Evolutionary conservation across 2,113 vertebrate species (phyloP).

Genomic region (Pomatostomus ruficeps): DNA sequence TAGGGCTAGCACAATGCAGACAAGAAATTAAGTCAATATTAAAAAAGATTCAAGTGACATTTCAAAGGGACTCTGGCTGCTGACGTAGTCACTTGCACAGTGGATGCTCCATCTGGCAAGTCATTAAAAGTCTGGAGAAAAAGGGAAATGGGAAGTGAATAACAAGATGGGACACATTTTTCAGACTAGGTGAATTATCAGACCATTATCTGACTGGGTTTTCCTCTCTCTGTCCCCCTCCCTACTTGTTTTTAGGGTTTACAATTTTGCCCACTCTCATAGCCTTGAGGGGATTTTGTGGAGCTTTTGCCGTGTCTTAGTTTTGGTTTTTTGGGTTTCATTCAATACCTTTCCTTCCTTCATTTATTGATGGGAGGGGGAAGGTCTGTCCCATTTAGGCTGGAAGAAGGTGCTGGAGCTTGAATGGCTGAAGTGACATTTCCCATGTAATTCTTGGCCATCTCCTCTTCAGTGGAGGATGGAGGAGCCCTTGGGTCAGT

Average conservation of each 20-base stretch:
- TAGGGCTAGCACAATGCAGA: not conserved
- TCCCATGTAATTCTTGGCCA: not conserved
- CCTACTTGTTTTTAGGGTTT: not conserved
- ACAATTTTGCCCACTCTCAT: not conserved
- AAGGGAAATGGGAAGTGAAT: not conserved
- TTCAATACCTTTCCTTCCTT: not conserved
- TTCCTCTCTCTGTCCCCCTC: not conserved
- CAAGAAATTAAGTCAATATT: not conserved
- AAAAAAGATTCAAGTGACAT: not conserved
- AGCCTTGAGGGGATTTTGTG: not conserved
- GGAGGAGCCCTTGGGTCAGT: fast-evolving
- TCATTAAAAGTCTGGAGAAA: not conserved
- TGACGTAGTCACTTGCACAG: not conserved
- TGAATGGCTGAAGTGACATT: not conserved
- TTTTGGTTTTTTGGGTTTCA: not conserved
- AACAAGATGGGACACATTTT: not conserved
- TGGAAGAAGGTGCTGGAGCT: not conserved
- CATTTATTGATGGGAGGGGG: not conserved
- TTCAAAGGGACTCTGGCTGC: not conserved
- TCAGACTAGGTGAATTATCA: not conserved
- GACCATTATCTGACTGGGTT: not conserved
- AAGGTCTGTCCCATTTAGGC: not conserved
- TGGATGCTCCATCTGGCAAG: not conserved
- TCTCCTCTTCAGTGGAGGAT: not conserved
- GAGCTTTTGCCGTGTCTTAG: not conserved